phyloP scores from a whole-genome alignment of 2,797 vertebrate genomes.

The Luscinia luscinia region DNA sequence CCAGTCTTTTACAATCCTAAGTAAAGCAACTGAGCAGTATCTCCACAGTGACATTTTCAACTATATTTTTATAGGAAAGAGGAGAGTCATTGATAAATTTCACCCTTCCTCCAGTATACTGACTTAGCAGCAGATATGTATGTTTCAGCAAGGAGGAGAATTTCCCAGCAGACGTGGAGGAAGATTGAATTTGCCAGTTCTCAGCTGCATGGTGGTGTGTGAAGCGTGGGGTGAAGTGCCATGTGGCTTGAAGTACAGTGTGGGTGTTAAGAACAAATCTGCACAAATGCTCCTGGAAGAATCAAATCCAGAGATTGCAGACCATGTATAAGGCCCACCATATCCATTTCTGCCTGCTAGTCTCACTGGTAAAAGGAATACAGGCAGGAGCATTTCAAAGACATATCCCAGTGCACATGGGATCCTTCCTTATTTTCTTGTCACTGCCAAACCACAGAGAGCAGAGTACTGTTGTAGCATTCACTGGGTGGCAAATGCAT shows the following conservation, averaged over 20 bases:
- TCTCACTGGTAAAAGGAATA: background rate
- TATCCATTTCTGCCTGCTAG: background rate
- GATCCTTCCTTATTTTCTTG: conserved; percentile 48
- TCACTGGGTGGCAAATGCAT: conserved; percentile 5
- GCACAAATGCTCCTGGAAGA: conserved; percentile 14
- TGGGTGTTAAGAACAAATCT: conserved; percentile 6
- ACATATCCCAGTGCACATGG: background rate
- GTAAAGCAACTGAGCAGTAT: background rate
- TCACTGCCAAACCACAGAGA: conserved; percentile 35
- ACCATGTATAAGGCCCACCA: background rate
- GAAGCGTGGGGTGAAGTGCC: background rate
- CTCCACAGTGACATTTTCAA: background rate
- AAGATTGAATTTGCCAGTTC: conserved; percentile 41
- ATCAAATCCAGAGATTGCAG: background rate
- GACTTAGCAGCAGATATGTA: conserved; percentile 37
- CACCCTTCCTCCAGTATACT: background rate
- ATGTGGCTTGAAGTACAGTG: conserved; percentile 16
- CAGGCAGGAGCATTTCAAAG: conserved; percentile 12
- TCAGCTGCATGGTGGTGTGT: background rate
- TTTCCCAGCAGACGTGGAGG: background rate
- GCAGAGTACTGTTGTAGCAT: conserved; percentile 37
- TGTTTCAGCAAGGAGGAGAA: background rate
- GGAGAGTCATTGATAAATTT: conserved; percentile 55
- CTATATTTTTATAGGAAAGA: conserved; percentile 15
- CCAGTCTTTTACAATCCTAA: conserved; percentile 2